A percentile compares a stretch with the other conserved stretches of the same genome.
phyloP scores from a whole-genome alignment of 2,888 invertebrate genomes.

The Elaeidobius kamerunicus region DNA sequence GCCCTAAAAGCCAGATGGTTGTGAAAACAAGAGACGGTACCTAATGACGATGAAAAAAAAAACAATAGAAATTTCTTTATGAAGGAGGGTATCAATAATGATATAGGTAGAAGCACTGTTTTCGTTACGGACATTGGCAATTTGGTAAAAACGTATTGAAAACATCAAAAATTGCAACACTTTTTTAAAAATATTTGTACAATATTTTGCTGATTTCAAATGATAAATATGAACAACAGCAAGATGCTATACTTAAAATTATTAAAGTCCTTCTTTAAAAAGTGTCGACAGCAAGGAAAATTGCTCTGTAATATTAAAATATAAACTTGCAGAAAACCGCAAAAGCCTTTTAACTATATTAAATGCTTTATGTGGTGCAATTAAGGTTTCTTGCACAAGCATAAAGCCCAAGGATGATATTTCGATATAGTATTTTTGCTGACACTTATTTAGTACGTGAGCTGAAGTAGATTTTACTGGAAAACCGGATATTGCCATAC shows the following conservation, averaged over 20 bases:
- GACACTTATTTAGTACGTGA: too few relatives aligned
- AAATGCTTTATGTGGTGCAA: neutral
- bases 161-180: neutral
- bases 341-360: conserved; percentile 2
- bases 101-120: too few relatives aligned
- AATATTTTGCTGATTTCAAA: too few relatives aligned
- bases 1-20: conserved; percentile 27
- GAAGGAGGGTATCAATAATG: too few relatives aligned
- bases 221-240: too few relatives aligned
- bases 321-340: conserved; percentile 7
- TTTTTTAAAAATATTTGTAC: neutral
- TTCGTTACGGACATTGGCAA: too few relatives aligned
- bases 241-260: neutral
- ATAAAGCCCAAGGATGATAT: neutral
- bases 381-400: neutral
- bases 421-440: too few relatives aligned
- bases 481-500: too few relatives aligned
- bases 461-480: too few relatives aligned
- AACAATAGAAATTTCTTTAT: neutral
- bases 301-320: conserved; percentile 1
- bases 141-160: too few relatives aligned
- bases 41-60: neutral
- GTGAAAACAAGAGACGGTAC: conserved; percentile 18
- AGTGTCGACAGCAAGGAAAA: neutral
- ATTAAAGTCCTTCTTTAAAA: neutral